Evolutionary conservation across 2,888 invertebrate genomes (phyloP), one percentile per base, ranked within the genome.

Genomic region (Adelphocoris suturalis): DNA sequence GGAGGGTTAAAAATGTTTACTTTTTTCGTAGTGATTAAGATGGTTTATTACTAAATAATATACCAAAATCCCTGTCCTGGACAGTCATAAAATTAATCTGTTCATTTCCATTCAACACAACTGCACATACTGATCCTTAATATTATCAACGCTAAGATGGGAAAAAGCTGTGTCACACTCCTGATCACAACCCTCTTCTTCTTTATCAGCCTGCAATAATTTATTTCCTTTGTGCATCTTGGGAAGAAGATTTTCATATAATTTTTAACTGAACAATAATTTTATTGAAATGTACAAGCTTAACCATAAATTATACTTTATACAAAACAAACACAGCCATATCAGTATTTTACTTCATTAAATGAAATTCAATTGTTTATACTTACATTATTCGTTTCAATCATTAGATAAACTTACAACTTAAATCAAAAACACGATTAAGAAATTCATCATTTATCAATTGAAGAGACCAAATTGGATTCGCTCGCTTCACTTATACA

Each of bases 301-400:
- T 12, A 85, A 85, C 61, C 57, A 85, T 85, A 85, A 85, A 85
- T 85, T 61, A 85, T 28, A 85, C 19, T 61, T 46, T 85, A 52
- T 85, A 85, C 85, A 61, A 57, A 85, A 85, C 85, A 85, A 85
- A 85, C 85, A 85, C 85, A 85, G 85, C 85, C 85, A 85, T 57
- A 85, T 85, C 57, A 84, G n/a, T 61, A 57, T 85, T 57, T 82
- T 85, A 85, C 57, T 57, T 85, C 85, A 57, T 57, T 57, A 57
- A 61, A 85, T 85, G 85, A 85, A 85, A 85, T 37, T 37, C 37
- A 37, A 37, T 55, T 23, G 14, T 85, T 48, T 27, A 82, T 16
- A 48, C 11, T 23, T 61, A 85, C n/a, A 13, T 1, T 82, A 47
- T 75, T 46, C 47, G 37, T 78, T 78, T 78, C 78, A 78, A 78